Evolutionary conservation across 2,888 invertebrate genomes (phyloP), one percentile per base, ranked within the genome.

Genomic region (Dryadula phaetusa): DNA sequence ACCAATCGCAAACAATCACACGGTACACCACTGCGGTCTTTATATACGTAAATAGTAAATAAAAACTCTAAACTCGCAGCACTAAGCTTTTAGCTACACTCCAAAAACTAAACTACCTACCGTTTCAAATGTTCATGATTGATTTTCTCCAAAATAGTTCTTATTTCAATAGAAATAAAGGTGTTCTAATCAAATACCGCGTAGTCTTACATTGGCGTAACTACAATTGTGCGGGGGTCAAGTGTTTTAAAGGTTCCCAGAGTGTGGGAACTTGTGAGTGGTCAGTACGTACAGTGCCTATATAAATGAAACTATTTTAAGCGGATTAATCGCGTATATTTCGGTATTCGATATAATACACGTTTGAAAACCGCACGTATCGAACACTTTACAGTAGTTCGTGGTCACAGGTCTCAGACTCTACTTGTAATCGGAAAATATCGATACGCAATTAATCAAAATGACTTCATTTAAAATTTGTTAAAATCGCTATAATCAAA

Each of bases 221-320:
- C 49, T 64, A 64, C 61, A 37, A 67, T 64, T n/a, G 56, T 52
- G 46, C 42, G 49, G n/a, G 54, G 68, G 70, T 70, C 70, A 70
- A 70, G 70, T 66, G 49, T 54, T 70, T 70, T 65, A 70, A 70
- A 68, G 68, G 70, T 60, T 66, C 49, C 49, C 52, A 61, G 54
- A 47, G 47, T 64, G 61, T 67, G 46, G 56, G 67, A 49, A 67
- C 46, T 61, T 42, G 22, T 44, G 14, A 60, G 25, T 28, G 44
- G 60, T 60, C 60, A 60, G 10, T 25, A 18, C 12, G 42, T 5
- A 56, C 37, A 22, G 16, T 34, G 20, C 25, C 4, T 22, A 14
- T 16, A 40, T 16, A 3, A 10, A 46, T n/a, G n/a, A n/a, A n/a
- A n/a, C n/a, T n/a, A n/a, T n/a, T n/a, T n/a, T n/a, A n/a, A n/a